These are phyloP conservation scores for Ophthalmolycus amberensis DNA, from an alignment of 2,113 vertebrate species.

Conservation along the genomic window DNA sequence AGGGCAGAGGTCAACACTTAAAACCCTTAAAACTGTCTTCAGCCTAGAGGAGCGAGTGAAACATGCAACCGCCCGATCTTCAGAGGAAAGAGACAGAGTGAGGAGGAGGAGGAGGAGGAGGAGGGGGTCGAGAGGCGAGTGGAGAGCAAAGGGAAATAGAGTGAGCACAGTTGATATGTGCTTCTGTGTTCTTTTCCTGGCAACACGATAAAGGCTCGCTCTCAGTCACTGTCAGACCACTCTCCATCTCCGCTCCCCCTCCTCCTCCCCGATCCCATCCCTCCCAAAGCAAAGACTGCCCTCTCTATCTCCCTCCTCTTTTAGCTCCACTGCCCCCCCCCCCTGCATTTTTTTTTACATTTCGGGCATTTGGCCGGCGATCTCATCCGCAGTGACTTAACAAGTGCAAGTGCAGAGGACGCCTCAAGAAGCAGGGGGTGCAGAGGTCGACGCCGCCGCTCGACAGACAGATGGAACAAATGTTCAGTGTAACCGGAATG, in stretches of 20 bases:
- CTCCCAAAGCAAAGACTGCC: slow-evolving; percentile 46
- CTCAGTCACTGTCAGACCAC: slow-evolving; percentile 75
- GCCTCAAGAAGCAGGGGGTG: not conserved
- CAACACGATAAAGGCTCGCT: slow-evolving; percentile 59
- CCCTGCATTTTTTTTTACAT: slow-evolving; percentile 38
- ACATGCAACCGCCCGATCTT: not conserved
- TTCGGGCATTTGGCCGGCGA: slow-evolving; percentile 42
- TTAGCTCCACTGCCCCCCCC: slow-evolving; percentile 15
- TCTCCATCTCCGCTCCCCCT: slow-evolving; percentile 41
- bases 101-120: not conserved
- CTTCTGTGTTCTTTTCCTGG: slow-evolving; percentile 70
- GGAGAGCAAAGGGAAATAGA: slow-evolving; percentile 48
- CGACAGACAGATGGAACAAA: slow-evolving; percentile 47
- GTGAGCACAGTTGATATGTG: slow-evolving; percentile 50
- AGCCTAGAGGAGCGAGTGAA: not conserved
- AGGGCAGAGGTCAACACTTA: slow-evolving; percentile 26
- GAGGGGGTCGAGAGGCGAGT: not conserved
- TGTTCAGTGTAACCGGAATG: slow-evolving; percentile 9
- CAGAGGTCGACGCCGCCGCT: slow-evolving; percentile 28
- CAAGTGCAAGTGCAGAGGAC: slow-evolving; percentile 12
- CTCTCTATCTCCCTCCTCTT: slow-evolving; percentile 36
- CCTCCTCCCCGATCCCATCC: slow-evolving; percentile 23
- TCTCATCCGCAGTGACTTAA: slow-evolving; percentile 36
- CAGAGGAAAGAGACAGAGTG: slow-evolving; percentile 14
- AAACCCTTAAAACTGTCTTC: not conserved